Base-by-base conservation (phyloP, 2,113 vertebrate species). In the Columba janthina region DNA sequence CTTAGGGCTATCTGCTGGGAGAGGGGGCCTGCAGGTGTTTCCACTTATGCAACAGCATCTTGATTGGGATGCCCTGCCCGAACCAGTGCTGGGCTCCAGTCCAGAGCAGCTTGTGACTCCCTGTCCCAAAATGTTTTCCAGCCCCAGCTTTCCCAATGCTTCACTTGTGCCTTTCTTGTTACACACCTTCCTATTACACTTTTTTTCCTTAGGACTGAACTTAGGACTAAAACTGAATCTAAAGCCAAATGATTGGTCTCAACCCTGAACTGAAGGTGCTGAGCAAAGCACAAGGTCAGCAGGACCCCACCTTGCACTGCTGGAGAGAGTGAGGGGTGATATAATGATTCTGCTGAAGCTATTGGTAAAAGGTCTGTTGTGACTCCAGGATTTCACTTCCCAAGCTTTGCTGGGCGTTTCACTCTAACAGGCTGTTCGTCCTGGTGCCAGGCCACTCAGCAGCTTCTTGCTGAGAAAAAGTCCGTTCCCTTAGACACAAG, bases 401-500 rank as follows among this genome's bases (percentile, higher is more conserved):
- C 67, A 42, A 31, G 61, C 40, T 60, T 79, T 65, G 14, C 71
- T 76, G 81, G 72, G 83, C 51, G 32, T 38, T 67, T 36, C 32
- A 10, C 2, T 48, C 42, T n/a, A 21, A 46, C 31, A 0, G 34
- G 50, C 53, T 71, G 48, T 17, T 72, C 36, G 6, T 56, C n/a
- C 70, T 58, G 78, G 34, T 75, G 36, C 74, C 0, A 0, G 9
- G 31, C 26, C 2, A 0, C 46, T 17, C 48, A 75, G 48, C 48
- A 32, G 0, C 28, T 32, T 22, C 76, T 72, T 58, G 4, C 24
- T 46, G 32, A 67, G 67, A 54, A 51, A 25, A 60, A 79, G 10
- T 29, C 71, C 71, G 12, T 6, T 2, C 15, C 34, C 36, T n/a
- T 15, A 65, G 17, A 7, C 53, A 26, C 14, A 51, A 53, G 20